Percentiles rank a stretch among this genome's conserved stretches.
phyloP scores from a whole-genome alignment of 2,888 invertebrate species.

The Rhagonycha fulva region DNA sequence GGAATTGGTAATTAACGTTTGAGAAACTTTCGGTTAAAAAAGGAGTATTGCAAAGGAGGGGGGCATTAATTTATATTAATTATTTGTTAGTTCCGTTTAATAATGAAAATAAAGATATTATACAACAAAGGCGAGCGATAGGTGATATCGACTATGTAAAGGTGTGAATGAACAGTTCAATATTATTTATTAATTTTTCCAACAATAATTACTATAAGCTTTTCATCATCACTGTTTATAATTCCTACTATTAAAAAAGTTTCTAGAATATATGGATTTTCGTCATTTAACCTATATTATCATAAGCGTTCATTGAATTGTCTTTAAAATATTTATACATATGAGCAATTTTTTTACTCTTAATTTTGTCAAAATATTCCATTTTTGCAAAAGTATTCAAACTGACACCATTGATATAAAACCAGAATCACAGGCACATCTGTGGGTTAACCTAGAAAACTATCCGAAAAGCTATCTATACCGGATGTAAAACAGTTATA shows the following conservation, averaged over 20 bases:
- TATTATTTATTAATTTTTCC: background rate
- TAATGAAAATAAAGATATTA: background rate
- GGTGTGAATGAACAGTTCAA: background rate
- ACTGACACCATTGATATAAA: too few relatives aligned
- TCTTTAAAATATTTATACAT: background rate
- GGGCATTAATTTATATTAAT: background rate
- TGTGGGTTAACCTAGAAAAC: too few relatives aligned
- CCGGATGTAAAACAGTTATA: too few relatives aligned
- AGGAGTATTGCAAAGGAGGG: background rate
- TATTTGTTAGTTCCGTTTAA: background rate
- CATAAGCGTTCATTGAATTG: background rate
- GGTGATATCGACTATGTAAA: background rate
- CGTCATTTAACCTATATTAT: background rate
- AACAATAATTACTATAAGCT: background rate
- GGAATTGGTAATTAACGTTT: background rate
- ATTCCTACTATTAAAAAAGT: background rate
- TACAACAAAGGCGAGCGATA: background rate
- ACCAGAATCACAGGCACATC: too few relatives aligned
- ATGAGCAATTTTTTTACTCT: background rate
- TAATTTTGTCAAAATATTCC: background rate
- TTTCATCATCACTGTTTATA: background rate
- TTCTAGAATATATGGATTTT: background rate
- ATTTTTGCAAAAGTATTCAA: background rate
- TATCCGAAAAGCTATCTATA: too few relatives aligned
- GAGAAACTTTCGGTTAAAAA: background rate